These are phyloP conservation scores for Gorsachius goisagi DNA, from an alignment of 2,113 vertebrate genomes.

Conservation along the genomic window DNA sequence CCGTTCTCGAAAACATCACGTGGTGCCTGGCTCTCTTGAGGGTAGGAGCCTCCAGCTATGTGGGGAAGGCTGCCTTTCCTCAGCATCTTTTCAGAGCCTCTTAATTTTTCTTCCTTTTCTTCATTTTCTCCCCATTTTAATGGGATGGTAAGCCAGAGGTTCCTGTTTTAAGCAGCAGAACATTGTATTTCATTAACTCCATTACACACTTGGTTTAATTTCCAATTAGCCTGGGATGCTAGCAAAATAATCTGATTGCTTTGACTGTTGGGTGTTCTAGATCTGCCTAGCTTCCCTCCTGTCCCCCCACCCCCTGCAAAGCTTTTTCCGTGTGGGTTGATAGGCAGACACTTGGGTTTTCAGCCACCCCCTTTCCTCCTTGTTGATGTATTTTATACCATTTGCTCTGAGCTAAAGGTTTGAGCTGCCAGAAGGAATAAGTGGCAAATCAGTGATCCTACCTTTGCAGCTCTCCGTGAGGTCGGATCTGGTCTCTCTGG, in stretches of 20 bases:
- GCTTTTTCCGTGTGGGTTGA: not conserved
- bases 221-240: constrained; percentile 59
- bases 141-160: constrained; percentile 19
- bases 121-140: constrained; percentile 4
- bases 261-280: not conserved
- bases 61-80: not conserved
- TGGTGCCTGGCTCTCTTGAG: not conserved
- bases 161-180: constrained; percentile 40
- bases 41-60: not conserved
- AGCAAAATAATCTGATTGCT: constrained; percentile 50
- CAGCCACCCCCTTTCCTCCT: constrained; percentile 35
- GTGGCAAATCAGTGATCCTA: not conserved
- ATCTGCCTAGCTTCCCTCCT: not conserved
- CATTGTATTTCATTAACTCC: constrained; percentile 59
- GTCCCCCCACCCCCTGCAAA: not conserved
- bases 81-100: not conserved
- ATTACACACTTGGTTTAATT: constrained; percentile 71
- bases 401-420: constrained; percentile 34
- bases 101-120: not conserved
- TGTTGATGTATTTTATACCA: not conserved
- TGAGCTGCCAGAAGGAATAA: constrained; percentile 44
- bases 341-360: constrained; percentile 32
- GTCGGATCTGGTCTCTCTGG: not conserved
- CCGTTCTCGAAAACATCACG: not conserved
- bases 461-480: not conserved